Evolutionary conservation across 2,888 invertebrate genomes (phyloP).

Genomic region (Desoria tigrina): DNA sequence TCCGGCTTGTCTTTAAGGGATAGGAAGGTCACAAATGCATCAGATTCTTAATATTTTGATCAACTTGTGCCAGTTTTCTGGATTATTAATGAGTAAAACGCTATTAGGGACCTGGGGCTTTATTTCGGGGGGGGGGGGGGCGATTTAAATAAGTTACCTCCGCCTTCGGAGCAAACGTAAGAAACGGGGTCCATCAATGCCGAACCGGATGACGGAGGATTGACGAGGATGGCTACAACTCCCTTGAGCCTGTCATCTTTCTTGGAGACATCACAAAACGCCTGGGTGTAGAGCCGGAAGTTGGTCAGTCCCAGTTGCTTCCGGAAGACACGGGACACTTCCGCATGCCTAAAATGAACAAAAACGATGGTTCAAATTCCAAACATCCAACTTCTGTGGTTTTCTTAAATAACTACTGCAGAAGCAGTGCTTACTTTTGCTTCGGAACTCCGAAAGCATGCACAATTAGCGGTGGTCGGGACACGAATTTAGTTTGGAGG

Average conservation of each 20-base stretch:
- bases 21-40: no score
- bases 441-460: conserved; percentile 44
- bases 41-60: no score
- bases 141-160: no score
- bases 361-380: no score
- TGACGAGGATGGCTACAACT: conserved; percentile 46
- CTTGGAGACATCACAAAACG: conserved; percentile 35
- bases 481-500: conserved; percentile 36
- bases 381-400: no score
- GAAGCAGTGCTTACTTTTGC: conserved; percentile 24
- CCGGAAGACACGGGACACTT: conserved; percentile 34
- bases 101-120: no score
- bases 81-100: no score
- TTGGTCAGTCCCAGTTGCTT: conserved; percentile 40
- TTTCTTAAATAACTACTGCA: no score
- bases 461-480: conserved; percentile 41
- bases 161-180: conserved; percentile 49
- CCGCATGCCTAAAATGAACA: conserved; percentile 27
- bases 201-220: conserved; percentile 49
- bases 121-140: no score
- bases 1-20: no score
- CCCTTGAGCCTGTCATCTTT: conserved; percentile 43
- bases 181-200: conserved; percentile 50
- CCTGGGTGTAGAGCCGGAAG: conserved; percentile 40
- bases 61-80: no score